Percentiles rank a stretch among this genome's conserved stretches.
Conservation (phyloP, 1,140 invertebrate species). For the Bradynema listronoti region DNA sequence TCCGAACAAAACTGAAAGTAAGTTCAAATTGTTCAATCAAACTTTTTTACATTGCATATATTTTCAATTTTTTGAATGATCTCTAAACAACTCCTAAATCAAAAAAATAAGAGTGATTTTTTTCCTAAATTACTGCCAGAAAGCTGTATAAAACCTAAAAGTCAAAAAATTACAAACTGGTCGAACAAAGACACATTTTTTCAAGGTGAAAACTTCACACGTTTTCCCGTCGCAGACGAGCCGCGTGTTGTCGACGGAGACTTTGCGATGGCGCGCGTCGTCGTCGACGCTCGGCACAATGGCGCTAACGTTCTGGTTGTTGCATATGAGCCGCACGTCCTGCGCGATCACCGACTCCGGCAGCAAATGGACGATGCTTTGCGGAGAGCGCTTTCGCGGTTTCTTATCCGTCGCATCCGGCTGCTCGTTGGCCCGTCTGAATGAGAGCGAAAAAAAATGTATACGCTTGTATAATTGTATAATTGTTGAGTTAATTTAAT, state of each 20-base stretch:
- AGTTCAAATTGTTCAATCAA: too few species aligned
- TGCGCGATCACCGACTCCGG: constrained; percentile 12
- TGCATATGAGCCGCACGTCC: constrained; percentile 16
- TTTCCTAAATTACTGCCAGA: too few species aligned
- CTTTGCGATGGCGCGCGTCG: constrained; percentile 13
- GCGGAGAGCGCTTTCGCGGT: constrained; percentile 9
- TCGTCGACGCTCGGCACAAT: constrained; percentile 1
- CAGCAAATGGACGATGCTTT: constrained; percentile 15
- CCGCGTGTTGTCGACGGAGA: constrained; percentile 16
- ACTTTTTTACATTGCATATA: too few species aligned
- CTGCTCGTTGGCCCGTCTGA: constrained; percentile 15
- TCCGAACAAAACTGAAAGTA: too few species aligned
- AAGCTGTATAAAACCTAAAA: background rate
- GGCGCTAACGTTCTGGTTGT: background rate
- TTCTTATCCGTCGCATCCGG: constrained; percentile 7
- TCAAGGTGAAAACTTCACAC: too few species aligned
- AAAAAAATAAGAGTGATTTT: too few species aligned
- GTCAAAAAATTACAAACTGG: too few species aligned
- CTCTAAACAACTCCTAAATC: too few species aligned
- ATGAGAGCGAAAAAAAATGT: background rate
- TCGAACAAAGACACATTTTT: too few species aligned
- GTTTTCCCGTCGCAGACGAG: constrained; percentile 18
- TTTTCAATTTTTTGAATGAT: too few species aligned
- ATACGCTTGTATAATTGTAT: background rate
- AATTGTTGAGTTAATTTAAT: background rate